Percentiles rank a stretch among this genome's conserved stretches.
These are phyloP conservation scores for Malthinus seriepunctatus DNA, from an alignment of 2,888 invertebrate species.

Conservation along the genomic window DNA sequence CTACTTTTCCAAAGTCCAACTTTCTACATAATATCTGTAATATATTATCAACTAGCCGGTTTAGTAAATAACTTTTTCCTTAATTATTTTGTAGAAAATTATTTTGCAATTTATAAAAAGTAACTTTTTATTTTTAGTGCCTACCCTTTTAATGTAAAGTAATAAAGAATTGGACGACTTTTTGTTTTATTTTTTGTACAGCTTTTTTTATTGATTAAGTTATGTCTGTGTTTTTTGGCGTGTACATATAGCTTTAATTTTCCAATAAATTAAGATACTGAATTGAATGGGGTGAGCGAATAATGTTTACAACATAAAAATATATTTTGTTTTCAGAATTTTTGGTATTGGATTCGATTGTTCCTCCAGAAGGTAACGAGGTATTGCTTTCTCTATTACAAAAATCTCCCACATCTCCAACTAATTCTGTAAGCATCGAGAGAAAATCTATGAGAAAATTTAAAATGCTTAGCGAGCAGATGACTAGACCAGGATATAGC, in stretches of 20 bases:
- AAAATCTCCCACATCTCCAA: constrained; percentile 18
- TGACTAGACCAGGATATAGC: constrained; percentile 46
- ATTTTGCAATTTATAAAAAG: too few species aligned
- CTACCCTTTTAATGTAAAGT: too few species aligned
- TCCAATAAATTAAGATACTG: not conserved
- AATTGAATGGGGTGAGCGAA: not conserved
- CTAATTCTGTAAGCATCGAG: constrained; percentile 32
- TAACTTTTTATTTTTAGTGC: too few species aligned
- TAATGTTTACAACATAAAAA: too few species aligned
- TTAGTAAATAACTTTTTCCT: too few species aligned
- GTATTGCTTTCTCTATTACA: constrained; percentile 32
- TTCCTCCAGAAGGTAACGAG: constrained; percentile 41
- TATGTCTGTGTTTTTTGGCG: not conserved
- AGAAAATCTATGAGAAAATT: constrained; percentile 50
- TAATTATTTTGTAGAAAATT: too few species aligned
- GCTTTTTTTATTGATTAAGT: not conserved
- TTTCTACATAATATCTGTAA: too few species aligned
- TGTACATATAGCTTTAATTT: not conserved
- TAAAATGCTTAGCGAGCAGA: constrained; percentile 31
- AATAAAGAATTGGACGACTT: not conserved
- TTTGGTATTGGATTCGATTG: constrained; percentile 47
- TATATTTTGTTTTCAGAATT: constrained; percentile 44
- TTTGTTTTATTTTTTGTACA: not conserved
- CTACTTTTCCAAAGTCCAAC: too few species aligned
- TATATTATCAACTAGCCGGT: too few species aligned